Percentiles rank a stretch among this genome's conserved stretches.
These are phyloP conservation scores for Eustalomyia histrio DNA, from an alignment of 2,888 invertebrate genomes.

Conservation along the genomic window DNA sequence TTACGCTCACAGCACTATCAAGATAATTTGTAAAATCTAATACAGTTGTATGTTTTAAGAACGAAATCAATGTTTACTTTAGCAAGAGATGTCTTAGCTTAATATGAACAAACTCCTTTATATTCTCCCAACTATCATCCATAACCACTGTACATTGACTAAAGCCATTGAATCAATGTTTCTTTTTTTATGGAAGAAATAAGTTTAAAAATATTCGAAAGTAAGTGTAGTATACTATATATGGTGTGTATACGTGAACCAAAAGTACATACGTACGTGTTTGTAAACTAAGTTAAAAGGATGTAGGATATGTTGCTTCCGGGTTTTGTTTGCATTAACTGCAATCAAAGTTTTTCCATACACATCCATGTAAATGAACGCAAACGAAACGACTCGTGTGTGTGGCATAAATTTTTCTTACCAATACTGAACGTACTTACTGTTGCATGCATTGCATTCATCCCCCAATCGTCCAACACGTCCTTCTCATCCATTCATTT, in stretches of 20 bases:
- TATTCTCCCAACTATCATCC: neutral
- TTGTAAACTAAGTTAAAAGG: conserved; percentile 54
- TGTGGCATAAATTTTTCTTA: conserved; percentile 50
- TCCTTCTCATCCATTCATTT: conserved; percentile 1
- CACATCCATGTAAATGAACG: conserved; percentile 22
- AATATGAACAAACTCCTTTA: too few relatives aligned
- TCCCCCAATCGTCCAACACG: neutral
- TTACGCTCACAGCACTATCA: too few relatives aligned
- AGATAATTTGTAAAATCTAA: too few relatives aligned
- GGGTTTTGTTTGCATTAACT: conserved; percentile 58
- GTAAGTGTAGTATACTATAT: neutral
- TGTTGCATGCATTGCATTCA: conserved; percentile 34
- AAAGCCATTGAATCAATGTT: conserved; percentile 19
- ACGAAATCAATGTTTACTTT: too few relatives aligned
- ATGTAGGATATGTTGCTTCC: conserved; percentile 59
- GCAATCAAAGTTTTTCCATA: conserved; percentile 53
- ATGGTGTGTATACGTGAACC: conserved; percentile 26
- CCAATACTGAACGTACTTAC: conserved; percentile 38
- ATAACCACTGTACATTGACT: neutral
- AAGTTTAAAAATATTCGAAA: conserved; percentile 37
- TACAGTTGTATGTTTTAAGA: too few relatives aligned
- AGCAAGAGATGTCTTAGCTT: too few relatives aligned
- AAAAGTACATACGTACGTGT: conserved; percentile 35
- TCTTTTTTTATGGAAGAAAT: conserved; percentile 32
- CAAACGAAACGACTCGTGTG: conserved; percentile 51